A percentile compares a stretch with the other conserved stretches of the same genome.
Evolutionary conservation across 2,797 vertebrate genomes (phyloP).

Genomic region (Poeciliopsis turneri): DNA sequence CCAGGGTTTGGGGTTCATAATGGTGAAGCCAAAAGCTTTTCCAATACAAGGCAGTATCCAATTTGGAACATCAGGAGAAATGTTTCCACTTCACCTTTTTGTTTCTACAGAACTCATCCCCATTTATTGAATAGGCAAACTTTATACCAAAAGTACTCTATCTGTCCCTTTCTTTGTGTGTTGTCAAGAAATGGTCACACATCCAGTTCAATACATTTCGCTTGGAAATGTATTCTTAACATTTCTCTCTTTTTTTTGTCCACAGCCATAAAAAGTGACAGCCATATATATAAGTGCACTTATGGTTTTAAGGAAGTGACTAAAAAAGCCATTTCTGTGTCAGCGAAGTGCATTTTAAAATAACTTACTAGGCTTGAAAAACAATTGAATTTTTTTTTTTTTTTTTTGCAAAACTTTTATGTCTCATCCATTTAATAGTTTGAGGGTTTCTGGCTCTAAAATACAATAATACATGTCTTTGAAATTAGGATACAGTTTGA

Average conservation of each 20-base stretch:
- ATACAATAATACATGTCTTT: background rate
- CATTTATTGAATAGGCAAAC: background rate
- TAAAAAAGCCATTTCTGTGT: background rate
- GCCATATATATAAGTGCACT: background rate
- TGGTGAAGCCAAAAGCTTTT: background rate
- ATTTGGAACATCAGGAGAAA: background rate
- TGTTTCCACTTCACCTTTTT: background rate
- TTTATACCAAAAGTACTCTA: background rate
- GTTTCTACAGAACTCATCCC: background rate
- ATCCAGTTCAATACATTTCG: background rate
- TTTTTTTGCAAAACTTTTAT: background rate
- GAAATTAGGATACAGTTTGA: background rate
- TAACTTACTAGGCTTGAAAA: background rate
- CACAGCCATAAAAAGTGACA: background rate
- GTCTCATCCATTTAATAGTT: background rate
- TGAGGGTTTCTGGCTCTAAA: background rate
- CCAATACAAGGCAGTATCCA: background rate
- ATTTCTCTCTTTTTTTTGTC: background rate
- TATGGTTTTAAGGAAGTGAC: background rate
- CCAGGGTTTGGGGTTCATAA: background rate
- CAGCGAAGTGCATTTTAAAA: conserved; percentile 4
- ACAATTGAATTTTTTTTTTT: background rate
- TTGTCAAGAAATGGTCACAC: background rate
- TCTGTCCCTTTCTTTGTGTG: background rate
- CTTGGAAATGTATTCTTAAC: background rate